Evolutionary conservation across 1,140 invertebrate genomes (phyloP), one percentile per base, ranked within the genome.

Genomic region (Cyclina sinensis): DNA sequence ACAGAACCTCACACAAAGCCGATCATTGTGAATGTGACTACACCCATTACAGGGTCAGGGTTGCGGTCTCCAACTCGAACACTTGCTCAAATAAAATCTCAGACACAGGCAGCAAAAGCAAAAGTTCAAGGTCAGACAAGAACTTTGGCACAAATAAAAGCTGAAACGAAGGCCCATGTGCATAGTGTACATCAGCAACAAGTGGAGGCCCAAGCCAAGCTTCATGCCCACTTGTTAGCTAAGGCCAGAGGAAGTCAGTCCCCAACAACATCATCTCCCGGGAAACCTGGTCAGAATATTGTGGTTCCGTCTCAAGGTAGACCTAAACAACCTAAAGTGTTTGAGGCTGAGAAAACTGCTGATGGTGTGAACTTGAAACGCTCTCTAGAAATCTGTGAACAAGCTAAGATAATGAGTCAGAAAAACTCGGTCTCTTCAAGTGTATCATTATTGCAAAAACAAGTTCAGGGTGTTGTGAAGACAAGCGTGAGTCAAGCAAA

Each of bases 301-400:
- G 84, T 92, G 65, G 14, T 86, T 18, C 86, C 90, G 14, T 30
- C 74, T 18, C 46, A 59, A 35, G 87, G 65, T 35, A 62, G 80
- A 43, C 85, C 90, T n/a, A 89, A 89, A 87, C 80, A 83, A 39
- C 24, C 76, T 62, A 79, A 85, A 89, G 57, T 59, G 32, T 18
- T 70, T 27, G 59, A 86, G 32, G 18, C n/a, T 39, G 37, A 78
- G 76, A 90, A 90, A 76, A 93, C 85, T 43, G 86, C 46, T 0
- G 88, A 92, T 70, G 97, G 97, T 32, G 98, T 99, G 11, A 99
- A 99, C 95, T 96, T 99, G 18, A 98, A 99, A 94, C 96, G 98
- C 43, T 99, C 98, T 92, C 98, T 99, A 94, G 98, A 99, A 95
- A 99, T 99, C 92, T 99, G 98, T 95, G 98, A 99, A 95, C 83